Evolutionary conservation across 2,888 invertebrate genomes (phyloP), one percentile per base, ranked within the genome.

Genomic region (Hipparchia semele): DNA sequence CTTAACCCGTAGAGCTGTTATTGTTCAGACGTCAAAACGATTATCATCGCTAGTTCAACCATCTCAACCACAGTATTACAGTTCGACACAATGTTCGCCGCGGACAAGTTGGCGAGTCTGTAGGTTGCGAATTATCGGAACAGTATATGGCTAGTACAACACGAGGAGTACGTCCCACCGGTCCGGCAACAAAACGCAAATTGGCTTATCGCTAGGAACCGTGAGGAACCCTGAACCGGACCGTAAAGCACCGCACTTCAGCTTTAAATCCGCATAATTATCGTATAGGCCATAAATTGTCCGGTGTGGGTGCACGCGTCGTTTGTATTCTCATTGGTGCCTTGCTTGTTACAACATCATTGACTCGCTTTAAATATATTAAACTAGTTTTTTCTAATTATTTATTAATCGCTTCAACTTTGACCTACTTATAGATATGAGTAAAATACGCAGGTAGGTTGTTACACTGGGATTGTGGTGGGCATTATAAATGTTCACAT

Each of bases 211-310:
- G 77, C 80, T 75, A 78, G 79, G 80, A 78, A 82, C 83, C 83
- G 86, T 88, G 85, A 90, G 88, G 86, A 86, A 88, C 87, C 84
- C 87, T 87, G 87, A 87, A 84, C 86, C 84, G 83, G 84, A 84
- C 87, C 86, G 88, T 90, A 89, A 86, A 87, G 85, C 86, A 88
- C 87, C 83, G 85, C 85, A 84, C 84, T 86, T 87, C 86, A 86
- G 84, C 86, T 87, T 88, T 87, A 89, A 89, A 89, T 91, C 89
- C 88, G 88, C 86, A 90, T 90, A 92, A 92, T 92, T 92, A 91
- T 92, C 87, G 87, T 85, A 88, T 87, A 86, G 85, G 88, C 85
- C 81, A 91, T 92, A 93, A 92, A 91, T 92, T 86, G 82, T 82
- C 78, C 78, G 78, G 82, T 82, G 86, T 83, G 85, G 84, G 86